Conservation (phyloP, 2,888 invertebrate species). For the Flexamia atlantica region DNA sequence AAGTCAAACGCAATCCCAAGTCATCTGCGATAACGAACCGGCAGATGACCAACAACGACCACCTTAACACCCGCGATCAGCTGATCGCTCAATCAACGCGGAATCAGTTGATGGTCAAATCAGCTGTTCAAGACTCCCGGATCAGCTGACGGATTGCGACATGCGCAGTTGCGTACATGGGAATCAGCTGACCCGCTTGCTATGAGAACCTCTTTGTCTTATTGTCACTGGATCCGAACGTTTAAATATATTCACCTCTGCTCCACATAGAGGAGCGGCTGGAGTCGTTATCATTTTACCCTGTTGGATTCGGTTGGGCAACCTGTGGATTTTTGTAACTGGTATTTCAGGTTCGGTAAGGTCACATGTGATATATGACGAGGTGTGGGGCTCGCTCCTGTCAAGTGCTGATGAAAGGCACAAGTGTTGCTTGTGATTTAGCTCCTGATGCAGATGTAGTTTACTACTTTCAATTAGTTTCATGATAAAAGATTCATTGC, state of each 20-base stretch:
- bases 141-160: constrained; percentile 32
- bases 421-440: no score
- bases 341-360: constrained; percentile 34
- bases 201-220: constrained; percentile 37
- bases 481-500: no score
- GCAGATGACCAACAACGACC: background rate
- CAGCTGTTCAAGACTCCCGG: constrained; percentile 28
- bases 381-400: background rate
- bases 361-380: constrained; percentile 17
- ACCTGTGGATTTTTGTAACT: constrained; percentile 30
- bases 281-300: background rate
- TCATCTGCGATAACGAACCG: background rate
- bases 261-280: background rate
- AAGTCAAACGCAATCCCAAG: background rate
- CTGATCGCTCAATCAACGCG: background rate
- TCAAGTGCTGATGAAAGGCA: constrained; percentile 3
- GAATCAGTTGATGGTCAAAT: constrained; percentile 1
- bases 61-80: background rate
- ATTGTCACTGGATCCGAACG: constrained; percentile 30
- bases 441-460: background rate
- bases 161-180: constrained; percentile 24
- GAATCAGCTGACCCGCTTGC: constrained; percentile 26
- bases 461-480: no score
- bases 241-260: constrained; percentile 34
- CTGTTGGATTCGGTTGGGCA: background rate